Base-by-base conservation (phyloP, 2,888 invertebrate species). In the Leucophenga maculata region DNA sequence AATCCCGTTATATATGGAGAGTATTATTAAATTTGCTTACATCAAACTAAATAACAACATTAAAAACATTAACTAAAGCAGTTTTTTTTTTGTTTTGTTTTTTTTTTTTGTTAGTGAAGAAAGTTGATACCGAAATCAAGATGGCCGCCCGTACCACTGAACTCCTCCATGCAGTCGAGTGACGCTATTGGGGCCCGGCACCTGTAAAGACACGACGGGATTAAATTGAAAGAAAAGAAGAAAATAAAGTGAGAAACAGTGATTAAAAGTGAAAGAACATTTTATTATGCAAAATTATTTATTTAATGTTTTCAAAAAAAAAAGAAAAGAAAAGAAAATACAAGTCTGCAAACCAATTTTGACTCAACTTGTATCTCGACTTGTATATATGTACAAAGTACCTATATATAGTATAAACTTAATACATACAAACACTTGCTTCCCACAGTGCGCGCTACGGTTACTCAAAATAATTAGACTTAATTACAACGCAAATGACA, bases 121-220 rank as follows among this genome's bases (percentile, higher is more conserved):
- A 80, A 79, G 84, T 86, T 79, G 88, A 88, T 89, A 89, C 89
- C 89, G 87, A 89, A 89, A 88, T 89, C 89, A 86, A 89, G 88
- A 85, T 88, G 89, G 83, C 90, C 90, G 79, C 90, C 89, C 83
- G 91, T 90, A 85, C 91, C 94, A 89, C 94, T 95, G 91, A 96
- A 95, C 91, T 96, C 96, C 91, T 96, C 96, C 95, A 96, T 96
- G 90, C 96, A 96, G 91, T 96, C 96, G 88, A 96, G 91, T 87
- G 95, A 96, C 81, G 96, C 96, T 90, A 96, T 96, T 81, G 96
- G 96, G 82, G 96, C 96, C 87, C 96, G 93, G 91, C 95, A 96
- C 92, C 96, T 94, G 90, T 22, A 89, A 87, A 31, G 44, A 69
- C 59, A 75, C 9, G 16, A 32, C n/a, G 44, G 1, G 18, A 54